Conservation (phyloP, 2,888 invertebrate genomes). For the Nebria salina region DNA sequence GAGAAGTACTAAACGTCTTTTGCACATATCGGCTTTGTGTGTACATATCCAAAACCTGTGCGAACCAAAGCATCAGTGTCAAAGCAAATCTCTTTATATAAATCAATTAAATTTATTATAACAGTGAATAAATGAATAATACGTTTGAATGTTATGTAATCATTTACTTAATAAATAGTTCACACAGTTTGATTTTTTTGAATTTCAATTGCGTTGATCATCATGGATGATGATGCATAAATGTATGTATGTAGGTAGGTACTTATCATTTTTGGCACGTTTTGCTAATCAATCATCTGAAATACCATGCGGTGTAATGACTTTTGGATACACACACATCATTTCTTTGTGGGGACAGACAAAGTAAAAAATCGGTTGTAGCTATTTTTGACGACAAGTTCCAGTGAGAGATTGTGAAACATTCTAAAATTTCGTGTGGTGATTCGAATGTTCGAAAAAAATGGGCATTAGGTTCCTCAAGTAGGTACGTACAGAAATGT, state of each 20-base stretch:
- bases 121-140: constrained; percentile 1
- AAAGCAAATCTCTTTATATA: constrained; percentile 29
- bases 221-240: not conserved
- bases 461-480: constrained; percentile 29
- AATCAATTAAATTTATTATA: constrained; percentile 19
- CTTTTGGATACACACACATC: constrained; percentile 43
- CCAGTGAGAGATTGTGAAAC: constrained; percentile 34
- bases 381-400: constrained; percentile 29
- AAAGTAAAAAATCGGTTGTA: constrained; percentile 37
- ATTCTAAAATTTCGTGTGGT: constrained; percentile 43
- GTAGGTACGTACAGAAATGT: constrained; percentile 40
- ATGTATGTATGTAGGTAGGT: too few species aligned
- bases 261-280: constrained; percentile 33
- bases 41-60: constrained; percentile 44
- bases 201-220: not conserved
- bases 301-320: constrained; percentile 11
- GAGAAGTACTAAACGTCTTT: constrained; percentile 35
- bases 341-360: constrained; percentile 40
- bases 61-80: constrained; percentile 21
- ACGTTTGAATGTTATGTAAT: constrained; percentile 14
- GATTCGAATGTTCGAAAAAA: constrained; percentile 36
- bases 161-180: constrained; percentile 4
- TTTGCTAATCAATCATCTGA: constrained; percentile 7
- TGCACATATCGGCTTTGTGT: constrained; percentile 32
- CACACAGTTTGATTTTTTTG: not conserved